Percentiles rank a stretch among this genome's conserved stretches.
Evolutionary conservation across 2,888 invertebrate species (phyloP).

Genomic region (Galerucella nymphaeae): DNA sequence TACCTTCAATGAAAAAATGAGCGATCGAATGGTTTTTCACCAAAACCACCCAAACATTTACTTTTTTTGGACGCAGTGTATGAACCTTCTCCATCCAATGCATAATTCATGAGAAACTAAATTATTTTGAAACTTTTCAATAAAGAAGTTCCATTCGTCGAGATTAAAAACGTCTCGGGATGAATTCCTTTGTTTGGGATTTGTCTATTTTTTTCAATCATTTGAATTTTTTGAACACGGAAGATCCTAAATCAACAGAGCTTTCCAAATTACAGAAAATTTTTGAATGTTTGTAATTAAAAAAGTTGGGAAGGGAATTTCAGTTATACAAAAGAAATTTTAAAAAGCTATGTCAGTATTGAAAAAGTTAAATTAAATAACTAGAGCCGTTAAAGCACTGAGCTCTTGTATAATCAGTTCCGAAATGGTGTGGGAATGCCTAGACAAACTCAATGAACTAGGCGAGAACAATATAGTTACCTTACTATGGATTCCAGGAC

Average conservation of each 20-base stretch:
- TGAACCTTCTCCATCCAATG: too few species aligned
- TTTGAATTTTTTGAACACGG: slow-evolving; percentile 4
- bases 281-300: slow-evolving; percentile 7
- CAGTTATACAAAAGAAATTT: neutral
- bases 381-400: too few species aligned
- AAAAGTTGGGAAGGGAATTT: slow-evolving; percentile 1
- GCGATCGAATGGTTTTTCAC: too few species aligned
- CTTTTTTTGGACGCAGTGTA: too few species aligned
- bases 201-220: neutral
- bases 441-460: too few species aligned
- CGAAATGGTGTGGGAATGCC: too few species aligned
- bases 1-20: too few species aligned
- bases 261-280: neutral
- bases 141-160: neutral
- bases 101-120: neutral
- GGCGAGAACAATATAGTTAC: too few species aligned
- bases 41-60: too few species aligned
- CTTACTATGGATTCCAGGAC: too few species aligned
- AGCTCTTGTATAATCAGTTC: too few species aligned
- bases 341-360: neutral
- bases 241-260: neutral
- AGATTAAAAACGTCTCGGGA: neutral
- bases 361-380: neutral
- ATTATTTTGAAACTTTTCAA: slow-evolving; percentile 4
- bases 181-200: neutral